These are phyloP conservation scores for Hypotaenidia philippensis DNA, from an alignment of 2,797 vertebrate species.

Conservation along the genomic window DNA sequence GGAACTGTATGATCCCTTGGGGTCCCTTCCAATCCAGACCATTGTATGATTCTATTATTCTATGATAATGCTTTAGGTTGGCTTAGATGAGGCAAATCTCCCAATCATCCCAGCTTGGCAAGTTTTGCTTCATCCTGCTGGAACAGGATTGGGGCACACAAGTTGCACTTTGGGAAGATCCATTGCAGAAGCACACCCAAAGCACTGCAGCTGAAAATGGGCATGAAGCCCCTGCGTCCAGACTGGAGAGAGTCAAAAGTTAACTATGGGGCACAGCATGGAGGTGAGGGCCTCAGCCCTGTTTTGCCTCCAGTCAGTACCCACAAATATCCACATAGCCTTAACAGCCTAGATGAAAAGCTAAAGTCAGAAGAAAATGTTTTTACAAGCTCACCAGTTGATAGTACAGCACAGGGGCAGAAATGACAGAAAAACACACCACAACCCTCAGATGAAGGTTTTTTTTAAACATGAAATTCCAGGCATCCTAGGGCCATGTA, in stretches of 20 bases:
- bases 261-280: rapidly evolving
- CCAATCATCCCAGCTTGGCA: rapidly evolving
- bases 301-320: not conserved
- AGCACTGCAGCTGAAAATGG: not conserved
- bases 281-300: not conserved
- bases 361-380: not conserved
- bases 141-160: not conserved
- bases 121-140: not conserved
- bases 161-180: not conserved
- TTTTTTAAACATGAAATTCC: not conserved
- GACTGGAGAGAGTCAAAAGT: not conserved
- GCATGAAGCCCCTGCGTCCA: rapidly evolving
- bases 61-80: not conserved
- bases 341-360: not conserved
- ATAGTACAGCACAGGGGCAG: not conserved
- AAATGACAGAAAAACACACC: not conserved
- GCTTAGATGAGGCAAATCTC: not conserved
- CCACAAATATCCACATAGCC: not conserved
- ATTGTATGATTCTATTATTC: no score
- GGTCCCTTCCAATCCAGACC: no score
- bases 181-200: not conserved
- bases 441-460: rapidly evolving
- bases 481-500: not conserved
- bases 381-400: not conserved
- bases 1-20: no score